phyloP scores from a whole-genome alignment of 2,888 invertebrate genomes.

The Cerceris rybyensis region DNA sequence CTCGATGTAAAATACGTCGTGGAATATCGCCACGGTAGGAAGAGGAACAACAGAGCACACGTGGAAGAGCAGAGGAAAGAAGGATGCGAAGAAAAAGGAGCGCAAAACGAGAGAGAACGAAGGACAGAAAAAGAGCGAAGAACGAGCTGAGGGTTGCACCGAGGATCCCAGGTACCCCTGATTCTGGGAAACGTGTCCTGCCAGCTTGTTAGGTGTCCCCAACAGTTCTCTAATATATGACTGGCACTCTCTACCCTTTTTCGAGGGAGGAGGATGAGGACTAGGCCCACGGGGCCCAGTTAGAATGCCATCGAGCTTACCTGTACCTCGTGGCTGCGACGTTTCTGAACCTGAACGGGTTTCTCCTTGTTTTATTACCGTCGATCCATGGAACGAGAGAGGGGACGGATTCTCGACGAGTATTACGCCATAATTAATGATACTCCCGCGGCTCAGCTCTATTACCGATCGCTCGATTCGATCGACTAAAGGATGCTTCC shows the following conservation, averaged over 20 bases:
- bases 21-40: slow-evolving; percentile 45
- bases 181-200: slow-evolving; percentile 80
- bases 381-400: slow-evolving; percentile 4
- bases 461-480: slow-evolving; percentile 58
- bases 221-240: slow-evolving; percentile 79
- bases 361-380: not conserved
- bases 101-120: slow-evolving; percentile 30
- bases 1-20: slow-evolving; percentile 51
- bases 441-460: slow-evolving; percentile 56
- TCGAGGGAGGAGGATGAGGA: slow-evolving; percentile 51
- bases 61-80: too few species aligned
- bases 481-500: slow-evolving; percentile 53
- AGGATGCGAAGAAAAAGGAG: not conserved
- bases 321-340: slow-evolving; percentile 35
- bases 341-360: slow-evolving; percentile 4
- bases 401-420: slow-evolving; percentile 33
- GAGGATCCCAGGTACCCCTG: slow-evolving; percentile 64
- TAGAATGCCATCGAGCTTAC: slow-evolving; percentile 58
- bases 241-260: slow-evolving; percentile 74
- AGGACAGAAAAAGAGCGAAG: slow-evolving; percentile 22
- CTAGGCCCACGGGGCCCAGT: slow-evolving; percentile 49
- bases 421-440: slow-evolving; percentile 65
- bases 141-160: slow-evolving; percentile 61
- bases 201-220: slow-evolving; percentile 80
- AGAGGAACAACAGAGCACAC: slow-evolving; percentile 1